Base-by-base conservation (phyloP, 2,113 vertebrate species). In the Macaca nemestrina region DNA sequence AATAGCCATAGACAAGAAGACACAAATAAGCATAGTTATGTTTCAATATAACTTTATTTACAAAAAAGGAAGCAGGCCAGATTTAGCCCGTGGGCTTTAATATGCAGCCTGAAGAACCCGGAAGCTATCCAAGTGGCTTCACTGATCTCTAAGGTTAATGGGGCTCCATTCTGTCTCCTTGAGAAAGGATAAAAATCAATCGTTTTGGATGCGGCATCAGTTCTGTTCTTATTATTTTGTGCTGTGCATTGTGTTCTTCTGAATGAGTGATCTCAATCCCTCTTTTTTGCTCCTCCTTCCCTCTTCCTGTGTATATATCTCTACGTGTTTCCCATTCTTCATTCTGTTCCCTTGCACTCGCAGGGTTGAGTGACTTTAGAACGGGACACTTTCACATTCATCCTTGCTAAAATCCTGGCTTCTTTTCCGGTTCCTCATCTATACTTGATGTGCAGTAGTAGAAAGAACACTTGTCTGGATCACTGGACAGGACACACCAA, bases 31-130 rank as follows among this genome's bases (percentile, higher is more conserved):
- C 25, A 79, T 17, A 61, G 55, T 64, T 76, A 64, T n/a, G 45
- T 76, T 96, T 89, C 50, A 96, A 90, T 73, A 93, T 79, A 97
- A 96, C 35, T 96, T 97, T 92, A 96, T 90, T 96, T 83, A 72
- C 82, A 91, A 48, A 50, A 68, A 80, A 32, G 27, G 68, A 25
- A n/a, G 59, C 30, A 48, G 55, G 16, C 70, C 38, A 88, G 30
- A 78, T 79, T 67, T 16, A 40, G 9, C 8, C 13, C 9, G 23
- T 32, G 40, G n/a, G 30, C 25, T 75, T 78, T 94, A 45, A 43
- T 92, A 88, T 91, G 16, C 90, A 92, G 57, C 94, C 43, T 79
- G 45, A 92, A 48, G 67, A 90, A 61, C 23, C 23, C 50, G 52
- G 55, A 85, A 88, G 32, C 40, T 78, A n/a, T 84, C 35, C 27